phyloP scores from a whole-genome alignment of 1,140 invertebrate genomes.

The Agrypnia vestita region DNA sequence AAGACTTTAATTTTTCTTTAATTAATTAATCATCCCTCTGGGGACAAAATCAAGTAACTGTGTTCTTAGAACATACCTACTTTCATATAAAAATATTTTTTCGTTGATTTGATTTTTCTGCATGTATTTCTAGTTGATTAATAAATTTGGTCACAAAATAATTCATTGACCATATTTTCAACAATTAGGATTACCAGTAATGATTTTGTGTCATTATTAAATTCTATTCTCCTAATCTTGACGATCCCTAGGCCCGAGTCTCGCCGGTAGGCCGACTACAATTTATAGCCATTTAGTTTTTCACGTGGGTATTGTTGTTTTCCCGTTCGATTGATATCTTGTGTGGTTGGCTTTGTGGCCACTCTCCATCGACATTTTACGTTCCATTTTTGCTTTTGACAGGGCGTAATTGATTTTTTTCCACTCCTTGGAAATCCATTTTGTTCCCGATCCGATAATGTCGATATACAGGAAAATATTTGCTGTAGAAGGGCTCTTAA shows the following conservation, averaged over 20 bases:
- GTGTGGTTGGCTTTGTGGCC: conserved; percentile 57
- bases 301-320: conserved; percentile 60
- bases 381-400: conserved; percentile 62
- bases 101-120: too few relatives aligned
- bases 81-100: too few relatives aligned
- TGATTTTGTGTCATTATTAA: too few relatives aligned
- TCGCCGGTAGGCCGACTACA: not conserved
- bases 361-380: conserved; percentile 58
- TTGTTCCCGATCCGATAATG: conserved; percentile 57
- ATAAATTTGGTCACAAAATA: too few relatives aligned
- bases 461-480: conserved; percentile 52
- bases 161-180: too few relatives aligned
- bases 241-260: conserved; percentile 1
- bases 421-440: conserved; percentile 58
- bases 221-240: not conserved
- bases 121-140: too few relatives aligned
- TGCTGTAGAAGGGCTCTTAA: conserved; percentile 46
- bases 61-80: too few relatives aligned
- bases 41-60: too few relatives aligned
- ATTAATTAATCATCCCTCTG: too few relatives aligned
- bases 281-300: conserved; percentile 56
- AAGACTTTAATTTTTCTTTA: too few relatives aligned
- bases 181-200: too few relatives aligned
- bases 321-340: conserved; percentile 60
- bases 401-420: conserved; percentile 61